Evolutionary conservation across 2,797 vertebrate genomes (phyloP), one percentile per base, ranked within the genome.

Genomic region (Hoplostethus mediterraneus): DNA sequence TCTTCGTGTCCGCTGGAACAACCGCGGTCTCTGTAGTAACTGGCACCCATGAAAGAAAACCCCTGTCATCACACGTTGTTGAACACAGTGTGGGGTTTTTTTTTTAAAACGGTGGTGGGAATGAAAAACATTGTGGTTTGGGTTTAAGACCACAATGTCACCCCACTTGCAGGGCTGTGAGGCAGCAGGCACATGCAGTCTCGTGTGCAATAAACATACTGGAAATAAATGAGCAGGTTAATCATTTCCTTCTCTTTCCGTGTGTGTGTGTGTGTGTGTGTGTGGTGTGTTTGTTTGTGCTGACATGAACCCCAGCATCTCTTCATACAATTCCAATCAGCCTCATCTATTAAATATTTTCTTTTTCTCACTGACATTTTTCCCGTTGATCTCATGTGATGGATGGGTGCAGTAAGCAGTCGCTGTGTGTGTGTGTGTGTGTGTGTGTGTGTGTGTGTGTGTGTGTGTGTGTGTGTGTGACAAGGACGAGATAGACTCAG

Each of bases 401-500:
- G 36, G 13, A 21, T 21, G 21, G 21, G 21, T 21, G 1, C 21
- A 21, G 21, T 21, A 1, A 21, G 21, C 21, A 21, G 21, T 21
- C 1, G 21, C 21, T 21, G 1, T 21, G 30, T 11, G 12, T 63
- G 53, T 45, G 63, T 71, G 75, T 56, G 4, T 33, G 31, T 33
- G 31, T 33, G n/a, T 33, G 31, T 33, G 25, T 33, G n/a, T 33
- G 31, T 33, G 25, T 36, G 10, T 17, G 6, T 63, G 47, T 52
- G 42, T 44, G 25, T 51, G 51, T 21, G 1, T 21, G 30, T 11
- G 12, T 63, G 53, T 45, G 63, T 71, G 75, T 56, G 4, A 3
- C 47, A 59, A 31, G 60, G 63, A 67, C 66, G 77, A 71, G 51
- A 13, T 5, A 5, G 45, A 64, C 60, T 17, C 45, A 67, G 73